A percentile compares a stretch with the other conserved stretches of the same genome.
Conservation (phyloP, 1,140 invertebrate species). For the Aphis craccivora region DNA sequence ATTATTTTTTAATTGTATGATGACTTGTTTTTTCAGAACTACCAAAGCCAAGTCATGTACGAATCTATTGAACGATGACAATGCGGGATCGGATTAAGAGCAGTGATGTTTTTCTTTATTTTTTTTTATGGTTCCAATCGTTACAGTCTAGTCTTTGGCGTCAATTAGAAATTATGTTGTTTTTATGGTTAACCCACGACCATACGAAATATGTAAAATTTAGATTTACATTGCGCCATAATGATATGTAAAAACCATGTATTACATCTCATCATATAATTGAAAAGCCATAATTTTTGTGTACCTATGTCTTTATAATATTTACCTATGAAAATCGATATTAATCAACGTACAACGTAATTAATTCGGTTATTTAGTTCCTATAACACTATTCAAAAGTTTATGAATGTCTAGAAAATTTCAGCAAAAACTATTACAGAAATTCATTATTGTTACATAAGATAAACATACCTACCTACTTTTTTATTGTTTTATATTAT, state of each 20-base stretch:
- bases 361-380: constrained; percentile 45
- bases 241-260: background rate
- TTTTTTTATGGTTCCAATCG: constrained; percentile 31
- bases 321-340: background rate
- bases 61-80: constrained; percentile 63
- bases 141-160: constrained; percentile 21
- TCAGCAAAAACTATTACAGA: background rate
- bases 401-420: background rate
- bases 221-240: background rate
- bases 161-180: background rate
- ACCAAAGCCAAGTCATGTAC: constrained; percentile 67
- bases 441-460: background rate
- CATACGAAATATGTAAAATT: background rate
- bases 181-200: background rate
- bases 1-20: constrained; percentile 17
- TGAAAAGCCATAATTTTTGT: constrained; percentile 18
- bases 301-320: background rate
- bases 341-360: background rate
- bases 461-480: background rate
- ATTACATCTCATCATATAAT: background rate
- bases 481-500: background rate
- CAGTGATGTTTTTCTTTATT: background rate
- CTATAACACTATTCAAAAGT: background rate
- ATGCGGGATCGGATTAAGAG: constrained; percentile 32
- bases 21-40: constrained; percentile 63